phyloP scores from a whole-genome alignment of 2,113 vertebrate genomes.

The Micronisus gabar region DNA sequence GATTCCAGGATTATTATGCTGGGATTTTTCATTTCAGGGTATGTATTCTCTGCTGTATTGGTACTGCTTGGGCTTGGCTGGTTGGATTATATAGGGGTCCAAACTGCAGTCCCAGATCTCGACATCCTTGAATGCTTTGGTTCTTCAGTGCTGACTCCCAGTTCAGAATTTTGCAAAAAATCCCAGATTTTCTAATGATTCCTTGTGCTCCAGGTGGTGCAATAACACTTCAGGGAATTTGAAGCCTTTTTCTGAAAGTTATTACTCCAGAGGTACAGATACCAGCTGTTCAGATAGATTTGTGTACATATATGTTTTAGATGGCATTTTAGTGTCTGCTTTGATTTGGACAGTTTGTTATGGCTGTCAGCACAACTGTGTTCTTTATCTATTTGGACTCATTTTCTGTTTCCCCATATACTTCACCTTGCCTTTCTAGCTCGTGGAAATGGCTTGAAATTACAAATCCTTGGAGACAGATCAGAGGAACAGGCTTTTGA shows the following conservation, averaged over 20 bases:
- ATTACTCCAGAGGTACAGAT: neutral
- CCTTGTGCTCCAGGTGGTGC: neutral
- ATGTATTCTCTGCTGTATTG: neutral
- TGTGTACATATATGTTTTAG: neutral
- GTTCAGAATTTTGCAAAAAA: neutral
- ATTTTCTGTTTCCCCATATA: neutral
- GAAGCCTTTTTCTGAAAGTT: neutral
- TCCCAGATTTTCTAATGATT: neutral
- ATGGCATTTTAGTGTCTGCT: neutral
- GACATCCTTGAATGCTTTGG: neutral
- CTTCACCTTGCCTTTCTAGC: neutral
- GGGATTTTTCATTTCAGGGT: conserved; percentile 79
- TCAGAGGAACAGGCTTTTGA: neutral
- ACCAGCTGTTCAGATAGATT: neutral
- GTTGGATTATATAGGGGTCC: neutral
- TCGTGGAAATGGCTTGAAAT: neutral
- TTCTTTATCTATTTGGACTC: neutral
- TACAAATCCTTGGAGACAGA: neutral
- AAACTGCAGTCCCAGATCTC: neutral
- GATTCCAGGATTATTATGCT: conserved; percentile 63
- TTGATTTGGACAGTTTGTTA: neutral
- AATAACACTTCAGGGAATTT: neutral
- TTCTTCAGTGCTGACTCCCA: neutral
- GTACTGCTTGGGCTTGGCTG: neutral
- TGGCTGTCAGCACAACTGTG: neutral